Conservation (phyloP, 2,113 vertebrate genomes). For the Cololabis saira region DNA sequence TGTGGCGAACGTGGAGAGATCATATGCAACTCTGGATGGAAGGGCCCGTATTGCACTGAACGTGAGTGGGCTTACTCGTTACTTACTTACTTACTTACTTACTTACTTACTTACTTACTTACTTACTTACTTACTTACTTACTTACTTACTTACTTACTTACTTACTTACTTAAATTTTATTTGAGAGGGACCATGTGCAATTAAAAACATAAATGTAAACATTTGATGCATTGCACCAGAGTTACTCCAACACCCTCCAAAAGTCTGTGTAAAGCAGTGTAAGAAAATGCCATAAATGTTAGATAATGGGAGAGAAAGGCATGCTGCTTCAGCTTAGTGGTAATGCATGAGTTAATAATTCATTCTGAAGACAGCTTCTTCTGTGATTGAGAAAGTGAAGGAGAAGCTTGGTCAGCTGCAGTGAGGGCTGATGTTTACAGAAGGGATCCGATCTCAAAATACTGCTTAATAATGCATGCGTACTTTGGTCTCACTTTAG, state of each 20-base stretch:
- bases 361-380: conserved; percentile 19
- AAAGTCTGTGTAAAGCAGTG: background rate
- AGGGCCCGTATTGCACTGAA: conserved; percentile 96
- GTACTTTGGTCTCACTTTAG: background rate
- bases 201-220: no score
- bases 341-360: conserved; percentile 27
- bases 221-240: no score
- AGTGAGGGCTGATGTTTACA: conserved; percentile 34
- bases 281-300: conserved; percentile 1
- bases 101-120: no score
- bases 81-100: no score
- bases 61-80: conserved; percentile 82
- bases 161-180: no score
- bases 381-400: conserved; percentile 11
- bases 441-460: background rate
- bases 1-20: conserved; percentile 96
- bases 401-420: background rate
- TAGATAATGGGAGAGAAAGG: background rate
- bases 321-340: background rate
- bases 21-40: conserved; percentile 96
- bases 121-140: no score
- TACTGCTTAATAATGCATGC: conserved; percentile 5
- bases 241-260: background rate
- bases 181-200: no score
- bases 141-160: no score